Conservation (phyloP, 2,113 vertebrate species). For the Zapornia atra region DNA sequence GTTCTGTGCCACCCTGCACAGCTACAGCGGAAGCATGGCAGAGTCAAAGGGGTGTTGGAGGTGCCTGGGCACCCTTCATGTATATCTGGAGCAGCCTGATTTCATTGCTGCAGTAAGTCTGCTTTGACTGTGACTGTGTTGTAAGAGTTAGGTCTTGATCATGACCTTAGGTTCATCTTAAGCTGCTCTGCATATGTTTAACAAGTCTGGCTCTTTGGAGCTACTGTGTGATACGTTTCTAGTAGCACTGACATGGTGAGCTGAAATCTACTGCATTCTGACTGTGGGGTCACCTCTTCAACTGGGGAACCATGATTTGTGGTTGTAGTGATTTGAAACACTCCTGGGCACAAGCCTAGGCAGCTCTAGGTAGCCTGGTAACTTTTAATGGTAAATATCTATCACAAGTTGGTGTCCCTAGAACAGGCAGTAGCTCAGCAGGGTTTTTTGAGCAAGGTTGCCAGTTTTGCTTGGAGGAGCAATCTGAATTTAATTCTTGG, state of each 20-base stretch:
- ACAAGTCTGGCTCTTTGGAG: neutral
- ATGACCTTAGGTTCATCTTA: neutral
- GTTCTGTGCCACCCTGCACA: neutral
- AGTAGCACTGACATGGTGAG: neutral
- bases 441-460: neutral
- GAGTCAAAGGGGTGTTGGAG: neutral
- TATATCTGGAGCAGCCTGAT: neutral
- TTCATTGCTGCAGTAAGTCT: neutral
- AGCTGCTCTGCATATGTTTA: neutral
- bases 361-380: neutral
- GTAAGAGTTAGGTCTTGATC: neutral
- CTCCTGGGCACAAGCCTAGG: neutral
- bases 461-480: neutral
- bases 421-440: neutral
- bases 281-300: neutral
- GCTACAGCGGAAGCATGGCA: neutral
- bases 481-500: neutral
- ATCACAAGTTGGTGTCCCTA: neutral
- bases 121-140: neutral
- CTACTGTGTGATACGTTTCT: neutral
- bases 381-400: neutral
- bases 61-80: neutral
- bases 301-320: accelerated
- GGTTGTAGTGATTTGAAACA: neutral
- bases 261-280: neutral